Evolutionary conservation across 2,797 vertebrate species (phyloP).

Genomic region (Poeciliopsis infans): DNA sequence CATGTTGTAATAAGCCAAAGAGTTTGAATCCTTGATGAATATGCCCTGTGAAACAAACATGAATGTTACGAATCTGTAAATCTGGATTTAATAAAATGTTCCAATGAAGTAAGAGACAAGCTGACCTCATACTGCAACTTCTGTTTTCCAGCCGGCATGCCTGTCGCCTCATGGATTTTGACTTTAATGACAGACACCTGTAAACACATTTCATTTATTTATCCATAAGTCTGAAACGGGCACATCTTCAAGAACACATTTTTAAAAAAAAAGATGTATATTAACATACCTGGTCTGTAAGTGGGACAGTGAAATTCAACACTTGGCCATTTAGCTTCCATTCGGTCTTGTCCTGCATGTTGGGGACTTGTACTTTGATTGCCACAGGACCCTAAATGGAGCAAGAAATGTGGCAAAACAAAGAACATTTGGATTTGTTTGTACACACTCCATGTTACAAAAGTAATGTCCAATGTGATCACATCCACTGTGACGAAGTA

Average conservation of each 20-base stretch:
- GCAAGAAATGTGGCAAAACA: not conserved
- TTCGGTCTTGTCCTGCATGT: slow-evolving; percentile 99
- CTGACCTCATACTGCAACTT: slow-evolving; percentile 96
- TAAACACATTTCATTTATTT: slow-evolving; percentile 42
- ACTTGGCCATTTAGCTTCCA: slow-evolving; percentile 97
- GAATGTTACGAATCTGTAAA: not conserved
- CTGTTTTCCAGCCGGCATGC: slow-evolving; percentile 98
- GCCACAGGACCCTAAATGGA: slow-evolving; percentile 81
- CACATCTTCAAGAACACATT: not conserved
- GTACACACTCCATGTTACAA: not conserved
- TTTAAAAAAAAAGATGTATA: not conserved
- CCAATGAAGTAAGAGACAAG: not conserved
- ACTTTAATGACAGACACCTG: slow-evolving; percentile 99
- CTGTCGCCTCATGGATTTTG: slow-evolving; percentile 98
- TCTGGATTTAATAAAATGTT: not conserved
- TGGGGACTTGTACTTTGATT: slow-evolving; percentile 98
- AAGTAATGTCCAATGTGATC: too few species aligned
- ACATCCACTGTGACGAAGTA: not conserved
- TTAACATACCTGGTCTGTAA: slow-evolving; percentile 91
- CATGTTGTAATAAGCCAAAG: slow-evolving; percentile 99
- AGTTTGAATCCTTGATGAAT: slow-evolving; percentile 99
- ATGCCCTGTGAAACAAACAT: slow-evolving; percentile 87
- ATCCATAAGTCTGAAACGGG: not conserved
- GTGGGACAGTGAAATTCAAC: slow-evolving; percentile 93
- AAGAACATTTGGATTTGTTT: not conserved